Percentiles rank a stretch among this genome's conserved stretches.
Evolutionary conservation across 2,113 vertebrate genomes (phyloP).

Genomic region (Mobula hypostoma): DNA sequence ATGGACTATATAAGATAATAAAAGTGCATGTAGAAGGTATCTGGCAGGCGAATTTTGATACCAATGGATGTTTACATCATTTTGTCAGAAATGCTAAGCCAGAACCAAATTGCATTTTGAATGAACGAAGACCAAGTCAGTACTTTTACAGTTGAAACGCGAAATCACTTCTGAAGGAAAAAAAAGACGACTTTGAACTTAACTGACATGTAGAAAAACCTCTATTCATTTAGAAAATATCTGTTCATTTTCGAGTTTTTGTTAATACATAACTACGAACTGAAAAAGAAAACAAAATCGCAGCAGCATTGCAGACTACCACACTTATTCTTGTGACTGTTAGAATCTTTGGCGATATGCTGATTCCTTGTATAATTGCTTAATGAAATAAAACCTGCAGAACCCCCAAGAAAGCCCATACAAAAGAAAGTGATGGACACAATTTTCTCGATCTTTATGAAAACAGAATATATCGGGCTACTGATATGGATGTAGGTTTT

Average conservation of each 20-base stretch:
- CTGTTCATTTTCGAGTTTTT: neutral
- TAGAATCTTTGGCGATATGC: conserved; percentile 36
- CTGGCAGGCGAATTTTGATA: conserved; percentile 1
- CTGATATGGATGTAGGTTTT: conserved; percentile 73
- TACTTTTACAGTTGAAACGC: neutral
- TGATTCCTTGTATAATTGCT: conserved; percentile 24
- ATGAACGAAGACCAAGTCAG: neutral
- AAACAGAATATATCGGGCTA: conserved; percentile 53
- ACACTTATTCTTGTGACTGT: conserved; percentile 36
- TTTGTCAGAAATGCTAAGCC: neutral
- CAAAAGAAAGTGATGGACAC: conserved; percentile 18
- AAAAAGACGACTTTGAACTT: neutral
- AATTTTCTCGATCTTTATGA: conserved; percentile 37
- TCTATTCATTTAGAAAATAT: neutral
- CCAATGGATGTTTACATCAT: conserved; percentile 6
- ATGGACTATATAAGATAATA: neutral
- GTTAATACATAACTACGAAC: neutral
- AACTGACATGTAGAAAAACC: neutral
- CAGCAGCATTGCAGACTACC: conserved; percentile 29
- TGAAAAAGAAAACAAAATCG: conserved; percentile 25
- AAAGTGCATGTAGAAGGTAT: conserved; percentile 11
- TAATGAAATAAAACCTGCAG: conserved; percentile 28
- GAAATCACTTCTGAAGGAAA: neutral
- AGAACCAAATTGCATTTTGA: neutral
- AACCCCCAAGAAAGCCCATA: conserved; percentile 2